phyloP scores from a whole-genome alignment of 1,140 invertebrate genomes.

The Argopecten irradians region DNA sequence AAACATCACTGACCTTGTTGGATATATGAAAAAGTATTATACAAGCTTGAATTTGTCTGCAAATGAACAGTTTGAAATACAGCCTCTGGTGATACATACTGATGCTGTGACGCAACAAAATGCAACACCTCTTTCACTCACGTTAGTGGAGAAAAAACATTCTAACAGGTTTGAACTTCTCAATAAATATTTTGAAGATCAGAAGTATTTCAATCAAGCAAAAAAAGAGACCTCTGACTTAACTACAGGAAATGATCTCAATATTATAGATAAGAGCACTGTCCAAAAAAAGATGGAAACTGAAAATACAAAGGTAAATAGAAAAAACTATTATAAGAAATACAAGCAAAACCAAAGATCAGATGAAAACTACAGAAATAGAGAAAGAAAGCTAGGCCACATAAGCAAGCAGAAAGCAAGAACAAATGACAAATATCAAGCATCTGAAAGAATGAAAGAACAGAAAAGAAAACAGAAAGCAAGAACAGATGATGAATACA shows the following conservation, averaged over 20 bases:
- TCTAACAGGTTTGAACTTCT: not conserved
- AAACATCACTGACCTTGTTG: not conserved
- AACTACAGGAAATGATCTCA: too few relatives aligned
- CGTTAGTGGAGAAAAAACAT: not conserved
- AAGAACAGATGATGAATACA: constrained; percentile 24
- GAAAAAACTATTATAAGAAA: too few relatives aligned
- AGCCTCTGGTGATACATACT: not conserved
- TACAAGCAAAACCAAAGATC: too few relatives aligned
- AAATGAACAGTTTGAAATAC: constrained; percentile 28
- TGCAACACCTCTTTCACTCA: not conserved
- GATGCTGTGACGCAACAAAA: constrained; percentile 12
- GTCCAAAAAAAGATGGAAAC: too few relatives aligned
- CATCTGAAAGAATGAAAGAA: not conserved
- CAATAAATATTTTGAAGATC: not conserved
- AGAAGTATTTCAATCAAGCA: not conserved
- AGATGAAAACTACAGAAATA: too few relatives aligned
- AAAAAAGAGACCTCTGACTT: not conserved
- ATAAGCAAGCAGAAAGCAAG: constrained; percentile 11
- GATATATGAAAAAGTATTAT: constrained; percentile 29
- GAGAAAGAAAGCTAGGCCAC: not conserved
- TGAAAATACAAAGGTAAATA: too few relatives aligned
- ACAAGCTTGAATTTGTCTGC: not conserved
- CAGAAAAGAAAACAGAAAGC: not conserved
- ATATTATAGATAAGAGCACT: too few relatives aligned
- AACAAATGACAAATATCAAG: not conserved